Percentiles rank a stretch among this genome's conserved stretches.
phyloP scores from a whole-genome alignment of 1,140 invertebrate genomes.

The Melitaea cinxia region DNA sequence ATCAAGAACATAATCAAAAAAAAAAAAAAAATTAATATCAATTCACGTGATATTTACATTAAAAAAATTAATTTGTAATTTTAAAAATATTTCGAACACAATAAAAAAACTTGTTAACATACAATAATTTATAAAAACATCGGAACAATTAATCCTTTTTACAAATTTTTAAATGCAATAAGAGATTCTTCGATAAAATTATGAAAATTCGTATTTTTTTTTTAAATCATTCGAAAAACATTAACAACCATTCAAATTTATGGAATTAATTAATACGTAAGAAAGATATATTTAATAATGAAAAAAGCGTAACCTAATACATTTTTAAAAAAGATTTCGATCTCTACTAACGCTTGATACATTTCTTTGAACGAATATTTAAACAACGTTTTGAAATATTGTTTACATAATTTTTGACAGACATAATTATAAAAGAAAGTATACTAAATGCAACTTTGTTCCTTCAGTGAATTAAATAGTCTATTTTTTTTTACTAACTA shows the following conservation, averaged over 20 bases:
- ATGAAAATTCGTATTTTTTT: conserved; percentile 5
- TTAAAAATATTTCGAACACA: too few species aligned
- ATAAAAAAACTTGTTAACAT: neutral
- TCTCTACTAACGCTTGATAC: conserved; percentile 26
- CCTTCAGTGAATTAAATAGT: neutral
- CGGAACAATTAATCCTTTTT: too few species aligned
- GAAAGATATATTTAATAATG: conserved; percentile 18
- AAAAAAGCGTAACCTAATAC: conserved; percentile 43
- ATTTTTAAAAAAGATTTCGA: conserved; percentile 31
- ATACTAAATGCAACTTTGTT: too few species aligned
- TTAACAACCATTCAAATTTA: conserved; percentile 27
- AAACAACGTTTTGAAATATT: conserved; percentile 23
- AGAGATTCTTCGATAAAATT: conserved; percentile 1
- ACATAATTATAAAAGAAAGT: too few species aligned
- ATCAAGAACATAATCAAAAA: too few species aligned
- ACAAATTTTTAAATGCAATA: conserved; percentile 3
- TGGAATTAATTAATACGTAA: conserved; percentile 5
- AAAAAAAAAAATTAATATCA: too few species aligned
- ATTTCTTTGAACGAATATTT: conserved; percentile 32
- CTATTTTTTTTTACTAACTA: neutral
- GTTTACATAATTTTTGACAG: neutral
- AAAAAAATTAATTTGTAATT: too few species aligned
- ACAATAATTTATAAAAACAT: too few species aligned
- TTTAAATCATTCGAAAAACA: conserved; percentile 16
- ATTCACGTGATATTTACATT: too few species aligned